Percentiles rank a stretch among this genome's conserved stretches.
phyloP scores from a whole-genome alignment of 2,113 vertebrate genomes.

The Piliocolobus tephrosceles region DNA sequence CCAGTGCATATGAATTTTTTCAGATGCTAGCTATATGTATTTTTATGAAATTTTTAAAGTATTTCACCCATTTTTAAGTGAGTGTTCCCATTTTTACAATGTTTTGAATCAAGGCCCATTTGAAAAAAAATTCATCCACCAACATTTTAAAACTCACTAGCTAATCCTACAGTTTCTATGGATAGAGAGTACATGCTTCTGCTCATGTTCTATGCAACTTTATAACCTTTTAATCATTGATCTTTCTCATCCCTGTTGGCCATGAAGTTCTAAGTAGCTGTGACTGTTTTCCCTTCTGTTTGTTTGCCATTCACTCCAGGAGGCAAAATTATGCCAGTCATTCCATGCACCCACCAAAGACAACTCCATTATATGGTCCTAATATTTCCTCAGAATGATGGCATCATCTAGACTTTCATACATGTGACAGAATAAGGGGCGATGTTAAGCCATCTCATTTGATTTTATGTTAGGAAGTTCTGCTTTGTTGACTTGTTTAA shows the following conservation, averaged over 20 bases:
- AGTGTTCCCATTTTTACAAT: neutral
- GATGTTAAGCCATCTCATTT: neutral
- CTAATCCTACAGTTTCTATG: neutral
- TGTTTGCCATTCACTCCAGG: slow-evolving; percentile 8
- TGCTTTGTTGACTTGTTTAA: slow-evolving; percentile 1
- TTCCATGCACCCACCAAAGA: neutral
- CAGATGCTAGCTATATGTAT: neutral
- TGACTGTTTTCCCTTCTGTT: neutral
- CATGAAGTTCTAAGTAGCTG: neutral
- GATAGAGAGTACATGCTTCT: neutral
- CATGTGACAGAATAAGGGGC: neutral
- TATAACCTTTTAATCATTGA: slow-evolving; percentile 2
- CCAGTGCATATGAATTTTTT: neutral
- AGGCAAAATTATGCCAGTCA: neutral
- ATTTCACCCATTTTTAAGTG: neutral
- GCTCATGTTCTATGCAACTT: neutral
- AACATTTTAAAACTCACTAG: neutral
- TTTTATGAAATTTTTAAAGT: neutral
- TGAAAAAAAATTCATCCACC: neutral
- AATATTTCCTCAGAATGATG: neutral
- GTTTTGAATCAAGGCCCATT: slow-evolving; percentile 24
- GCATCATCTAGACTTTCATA: neutral
- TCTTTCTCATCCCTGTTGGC: neutral
- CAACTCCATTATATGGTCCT: neutral
- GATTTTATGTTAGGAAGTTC: neutral